Evolutionary conservation across 1,140 invertebrate species (phyloP).

Genomic region (Macrocentrus cingulum): DNA sequence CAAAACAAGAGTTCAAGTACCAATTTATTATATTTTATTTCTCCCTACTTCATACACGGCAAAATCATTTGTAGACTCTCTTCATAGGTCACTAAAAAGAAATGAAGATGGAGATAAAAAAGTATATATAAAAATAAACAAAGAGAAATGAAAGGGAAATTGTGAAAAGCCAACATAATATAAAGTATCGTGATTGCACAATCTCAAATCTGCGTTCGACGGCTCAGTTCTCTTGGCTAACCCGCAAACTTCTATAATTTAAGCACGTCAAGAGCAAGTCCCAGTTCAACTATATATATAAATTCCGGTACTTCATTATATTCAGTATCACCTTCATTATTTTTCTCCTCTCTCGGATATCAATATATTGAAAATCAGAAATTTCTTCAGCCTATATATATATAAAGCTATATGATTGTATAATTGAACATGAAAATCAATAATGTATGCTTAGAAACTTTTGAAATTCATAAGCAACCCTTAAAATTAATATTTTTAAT

Average conservation of each 20-base stretch:
- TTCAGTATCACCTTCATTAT: neutral
- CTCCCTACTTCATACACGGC: neutral
- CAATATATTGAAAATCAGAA: neutral
- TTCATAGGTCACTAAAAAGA: conserved; percentile 4
- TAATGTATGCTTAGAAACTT: no score
- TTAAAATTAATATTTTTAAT: no score
- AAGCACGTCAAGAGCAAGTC: conserved; percentile 15
- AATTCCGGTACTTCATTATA: conserved; percentile 3
- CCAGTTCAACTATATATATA: conserved; percentile 12
- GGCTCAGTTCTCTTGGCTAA: neutral
- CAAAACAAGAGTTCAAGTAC: conserved; percentile 16
- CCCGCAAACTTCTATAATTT: conserved; percentile 13
- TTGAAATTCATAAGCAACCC: no score
- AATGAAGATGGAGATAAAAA: neutral
- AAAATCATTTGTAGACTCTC: neutral
- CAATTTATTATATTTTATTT: conserved; percentile 20
- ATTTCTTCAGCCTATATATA: neutral
- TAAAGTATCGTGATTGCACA: neutral
- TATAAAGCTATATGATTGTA: no score
- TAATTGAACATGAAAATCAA: no score
- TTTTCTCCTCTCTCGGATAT: neutral
- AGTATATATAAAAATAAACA: neutral
- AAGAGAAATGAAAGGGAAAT: neutral
- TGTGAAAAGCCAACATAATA: neutral
- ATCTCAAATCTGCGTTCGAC: conserved; percentile 11